Base-by-base conservation (phyloP, 2,113 vertebrate genomes). In the Nematolebias whitei region DNA sequence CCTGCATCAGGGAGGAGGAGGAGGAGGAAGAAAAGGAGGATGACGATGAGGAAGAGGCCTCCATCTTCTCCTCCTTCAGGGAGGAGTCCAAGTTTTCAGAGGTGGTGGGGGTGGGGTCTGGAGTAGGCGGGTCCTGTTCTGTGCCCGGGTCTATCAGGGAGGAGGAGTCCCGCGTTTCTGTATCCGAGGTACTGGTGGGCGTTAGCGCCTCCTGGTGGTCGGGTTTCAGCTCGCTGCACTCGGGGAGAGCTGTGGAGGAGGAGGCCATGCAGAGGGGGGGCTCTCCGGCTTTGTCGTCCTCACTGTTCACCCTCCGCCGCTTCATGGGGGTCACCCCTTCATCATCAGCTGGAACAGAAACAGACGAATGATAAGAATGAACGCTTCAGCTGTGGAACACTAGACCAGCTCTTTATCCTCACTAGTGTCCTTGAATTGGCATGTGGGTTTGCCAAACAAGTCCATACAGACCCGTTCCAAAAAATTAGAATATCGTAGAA, bases 141-240 rank as follows among this genome's bases (percentile, higher is more conserved):
- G 96, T 98, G 63, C 97, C 98, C 0, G 96, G 98, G 68, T 99
- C 97, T n/a, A 99, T 99, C 71, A 99, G 94, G 0, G 96, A 98
- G 0, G 96, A 98, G 1, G 98, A 99, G 95, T 99, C 98, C 51
- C 97, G 93, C 0, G 96, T 99, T 89, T 99, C 98, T 0, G 96
- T 99, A 90, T 99, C 97, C 0, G 98, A 98, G 63, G 95, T 95
- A 93, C 97, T 98, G 19, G 94, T 91, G 3, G 97, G 96, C n/a
- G 96, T 98, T 84, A 96, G 86, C 0, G 92, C 95, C 85, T 98
- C 96, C 80, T 91, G 93, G 22, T 78, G 81, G 60, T 89, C 96
- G 15, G 93, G 86, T 79, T 97, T 97, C 19, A 87, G 23, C 58
- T 98, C 97, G 0, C 69, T 26, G 74, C 89, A 84, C 12, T 85